phyloP scores from a whole-genome alignment of 2,797 vertebrate species.

The Typhlichthys eigenmanni region DNA sequence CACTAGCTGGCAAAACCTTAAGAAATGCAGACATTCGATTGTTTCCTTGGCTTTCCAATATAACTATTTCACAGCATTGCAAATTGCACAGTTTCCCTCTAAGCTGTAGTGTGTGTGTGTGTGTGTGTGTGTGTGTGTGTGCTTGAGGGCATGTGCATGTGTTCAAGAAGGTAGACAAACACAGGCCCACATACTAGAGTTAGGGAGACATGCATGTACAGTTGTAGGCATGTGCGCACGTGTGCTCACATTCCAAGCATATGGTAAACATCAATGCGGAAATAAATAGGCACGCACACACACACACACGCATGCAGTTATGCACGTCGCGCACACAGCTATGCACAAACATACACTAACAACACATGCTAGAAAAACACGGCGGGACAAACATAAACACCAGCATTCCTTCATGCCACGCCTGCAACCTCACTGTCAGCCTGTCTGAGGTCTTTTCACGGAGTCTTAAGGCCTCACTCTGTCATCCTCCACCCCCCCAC shows the following conservation, averaged over 20 bases:
- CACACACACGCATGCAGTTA: slow-evolving; percentile 16
- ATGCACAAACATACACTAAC: slow-evolving; percentile 25
- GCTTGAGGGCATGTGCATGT: too few relatives aligned
- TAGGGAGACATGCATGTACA: background rate
- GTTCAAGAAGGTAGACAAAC: too few relatives aligned
- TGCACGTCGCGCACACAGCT: slow-evolving; percentile 12
- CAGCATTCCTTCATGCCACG: slow-evolving; percentile 61
- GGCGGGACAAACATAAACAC: slow-evolving; percentile 45
- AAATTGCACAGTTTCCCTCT: slow-evolving; percentile 1
- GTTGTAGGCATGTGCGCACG: background rate
- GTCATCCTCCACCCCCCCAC: background rate
- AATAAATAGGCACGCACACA: slow-evolving; percentile 2
- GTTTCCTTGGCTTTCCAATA: slow-evolving; percentile 29
- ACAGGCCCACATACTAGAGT: background rate
- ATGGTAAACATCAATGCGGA: too few relatives aligned
- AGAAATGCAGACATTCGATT: slow-evolving; percentile 4
- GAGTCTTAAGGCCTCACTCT: slow-evolving; percentile 46
- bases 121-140: too few relatives aligned
- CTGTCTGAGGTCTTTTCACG: slow-evolving; percentile 57
- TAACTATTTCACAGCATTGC: slow-evolving; percentile 35
- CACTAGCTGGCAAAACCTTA: slow-evolving; percentile 15
- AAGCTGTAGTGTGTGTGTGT: background rate
- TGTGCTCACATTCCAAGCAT: background rate
- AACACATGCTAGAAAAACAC: slow-evolving; percentile 3
- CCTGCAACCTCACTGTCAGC: slow-evolving; percentile 62